Evolutionary conservation across 2,113 vertebrate genomes (phyloP).

Genomic region (Rissa tridactyla): DNA sequence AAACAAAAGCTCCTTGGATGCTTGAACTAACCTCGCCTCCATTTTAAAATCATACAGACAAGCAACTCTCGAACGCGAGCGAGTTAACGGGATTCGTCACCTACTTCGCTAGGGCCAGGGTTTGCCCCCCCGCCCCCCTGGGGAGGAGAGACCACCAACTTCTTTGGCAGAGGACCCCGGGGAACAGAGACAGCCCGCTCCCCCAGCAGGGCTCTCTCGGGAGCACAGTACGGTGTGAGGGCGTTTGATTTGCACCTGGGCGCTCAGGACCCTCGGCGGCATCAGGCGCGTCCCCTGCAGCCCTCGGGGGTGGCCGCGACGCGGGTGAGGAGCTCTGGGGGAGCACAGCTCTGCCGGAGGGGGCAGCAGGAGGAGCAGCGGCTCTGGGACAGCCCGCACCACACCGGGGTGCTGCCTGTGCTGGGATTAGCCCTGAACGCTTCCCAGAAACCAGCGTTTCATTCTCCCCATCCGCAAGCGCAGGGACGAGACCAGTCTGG

Average conservation of each 20-base stretch:
- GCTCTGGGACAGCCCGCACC: neutral
- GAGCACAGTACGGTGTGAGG: fast-evolving
- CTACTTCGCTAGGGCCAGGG: constrained; percentile 38
- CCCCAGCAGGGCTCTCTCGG: neutral
- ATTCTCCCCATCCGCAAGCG: neutral
- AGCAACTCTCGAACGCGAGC: constrained; percentile 41
- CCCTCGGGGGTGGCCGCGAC: fast-evolving
- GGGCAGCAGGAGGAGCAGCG: neutral
- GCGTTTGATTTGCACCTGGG: fast-evolving
- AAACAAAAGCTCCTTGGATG: constrained; percentile 41
- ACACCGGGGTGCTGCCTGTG: fast-evolving
- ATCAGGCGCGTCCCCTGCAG: neutral
- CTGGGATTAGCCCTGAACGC: neutral
- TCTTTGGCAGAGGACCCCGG: constrained; percentile 60
- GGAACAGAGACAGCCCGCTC: neutral
- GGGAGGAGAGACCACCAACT: constrained; percentile 53
- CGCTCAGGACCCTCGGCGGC: neutral
- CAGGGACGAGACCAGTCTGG: neutral
- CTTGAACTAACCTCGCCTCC: constrained; percentile 63
- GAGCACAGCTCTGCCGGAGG: neutral
- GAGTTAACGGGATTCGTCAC: constrained; percentile 15
- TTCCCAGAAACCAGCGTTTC: neutral
- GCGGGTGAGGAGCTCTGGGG: neutral
- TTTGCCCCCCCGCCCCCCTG: neutral
- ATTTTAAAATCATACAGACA: constrained; percentile 76